phyloP scores from a whole-genome alignment of 2,113 vertebrate genomes.

The Bos javanicus region DNA sequence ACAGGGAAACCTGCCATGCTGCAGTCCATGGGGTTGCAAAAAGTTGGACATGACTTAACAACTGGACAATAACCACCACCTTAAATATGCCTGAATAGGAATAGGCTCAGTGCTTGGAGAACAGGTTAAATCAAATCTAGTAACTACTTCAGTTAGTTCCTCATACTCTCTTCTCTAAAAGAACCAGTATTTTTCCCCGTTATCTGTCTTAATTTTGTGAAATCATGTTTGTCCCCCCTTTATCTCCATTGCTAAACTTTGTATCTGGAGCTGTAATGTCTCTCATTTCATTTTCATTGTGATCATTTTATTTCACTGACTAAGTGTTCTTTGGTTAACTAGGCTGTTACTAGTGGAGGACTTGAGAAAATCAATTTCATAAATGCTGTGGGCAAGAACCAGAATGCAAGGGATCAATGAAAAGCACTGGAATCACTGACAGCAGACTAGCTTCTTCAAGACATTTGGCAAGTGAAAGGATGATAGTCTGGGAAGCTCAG shows the following conservation, averaged over 20 bases:
- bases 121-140: not conserved
- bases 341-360: not conserved
- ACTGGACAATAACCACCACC: not conserved
- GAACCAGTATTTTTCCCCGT: not conserved
- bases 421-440: not conserved
- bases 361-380: conserved; percentile 26
- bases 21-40: not conserved
- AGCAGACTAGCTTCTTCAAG: not conserved
- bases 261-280: not conserved
- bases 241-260: not conserved
- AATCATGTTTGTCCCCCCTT: not conserved
- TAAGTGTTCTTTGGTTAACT: not conserved
- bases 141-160: not conserved
- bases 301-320: not conserved
- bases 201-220: not conserved
- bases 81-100: not conserved
- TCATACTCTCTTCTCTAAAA: not conserved
- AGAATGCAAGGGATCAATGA: conserved; percentile 10
- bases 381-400: not conserved
- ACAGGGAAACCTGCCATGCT: not conserved
- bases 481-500: not conserved
- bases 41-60: not conserved
- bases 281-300: not conserved
- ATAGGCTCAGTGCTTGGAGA: not conserved
- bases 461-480: not conserved